A percentile compares a stretch with the other conserved stretches of the same genome.
phyloP scores from a whole-genome alignment of 2,797 vertebrate genomes.

The Enteromius radiatus region DNA sequence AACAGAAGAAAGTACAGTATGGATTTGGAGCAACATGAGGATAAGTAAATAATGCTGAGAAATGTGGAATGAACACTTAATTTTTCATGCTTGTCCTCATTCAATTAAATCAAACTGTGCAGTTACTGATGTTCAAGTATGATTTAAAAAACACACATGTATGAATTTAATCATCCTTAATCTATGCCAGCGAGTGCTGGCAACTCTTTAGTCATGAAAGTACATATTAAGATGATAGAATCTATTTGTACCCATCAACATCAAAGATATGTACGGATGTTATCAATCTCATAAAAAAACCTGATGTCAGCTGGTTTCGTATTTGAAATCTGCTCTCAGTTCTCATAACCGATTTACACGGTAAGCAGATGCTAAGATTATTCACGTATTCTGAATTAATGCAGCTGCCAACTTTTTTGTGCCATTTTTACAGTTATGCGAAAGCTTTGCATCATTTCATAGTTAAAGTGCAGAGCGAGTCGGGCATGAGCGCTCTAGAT shows the following conservation, averaged over 20 bases:
- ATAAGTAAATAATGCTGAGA: not conserved
- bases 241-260: conserved; percentile 45
- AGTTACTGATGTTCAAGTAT: not conserved
- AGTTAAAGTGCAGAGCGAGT: conserved; percentile 29
- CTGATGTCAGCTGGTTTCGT: conserved; percentile 31
- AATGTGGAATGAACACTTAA: not conserved
- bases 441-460: conserved; percentile 40
- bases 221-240: conserved; percentile 35
- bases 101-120: not conserved
- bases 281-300: conserved; percentile 46
- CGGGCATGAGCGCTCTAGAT: conserved; percentile 36
- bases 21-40: not conserved
- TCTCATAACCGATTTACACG: conserved; percentile 33
- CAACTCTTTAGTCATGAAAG: conserved; percentile 39
- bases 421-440: conserved; percentile 16
- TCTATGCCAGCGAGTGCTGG: not conserved
- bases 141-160: not conserved
- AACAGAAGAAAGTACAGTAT: not conserved
- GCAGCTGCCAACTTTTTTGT: conserved; percentile 9
- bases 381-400: conserved; percentile 50
- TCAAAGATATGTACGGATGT: conserved; percentile 30
- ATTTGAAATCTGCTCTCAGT: conserved; percentile 28
- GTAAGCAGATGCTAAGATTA: conserved; percentile 46
- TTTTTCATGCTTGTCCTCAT: not conserved
- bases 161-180: not conserved